phyloP scores from a whole-genome alignment of 2,113 vertebrate genomes.

The Brachypteracias leptosomus region DNA sequence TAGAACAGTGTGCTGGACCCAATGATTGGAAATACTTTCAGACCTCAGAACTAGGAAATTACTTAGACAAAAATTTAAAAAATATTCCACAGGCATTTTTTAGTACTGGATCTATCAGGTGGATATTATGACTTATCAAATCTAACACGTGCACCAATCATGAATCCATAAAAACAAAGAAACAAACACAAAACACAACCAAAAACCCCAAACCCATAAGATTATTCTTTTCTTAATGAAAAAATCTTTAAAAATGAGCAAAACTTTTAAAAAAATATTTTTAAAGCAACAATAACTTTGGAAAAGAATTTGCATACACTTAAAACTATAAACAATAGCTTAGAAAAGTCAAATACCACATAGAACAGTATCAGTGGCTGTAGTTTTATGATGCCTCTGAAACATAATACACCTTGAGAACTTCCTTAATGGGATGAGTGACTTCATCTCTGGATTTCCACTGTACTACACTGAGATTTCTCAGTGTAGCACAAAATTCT shows the following conservation, averaged over 20 bases:
- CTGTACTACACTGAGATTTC: background rate
- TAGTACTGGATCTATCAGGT: background rate
- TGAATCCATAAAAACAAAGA: background rate
- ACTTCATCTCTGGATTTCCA: background rate
- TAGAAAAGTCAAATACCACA: background rate
- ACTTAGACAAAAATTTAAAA: background rate
- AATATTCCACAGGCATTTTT: background rate
- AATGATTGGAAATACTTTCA: background rate
- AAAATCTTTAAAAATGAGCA: background rate
- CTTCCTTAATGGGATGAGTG: background rate
- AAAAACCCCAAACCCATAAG: too few species aligned
- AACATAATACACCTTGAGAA: background rate
- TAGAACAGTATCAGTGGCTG: background rate
- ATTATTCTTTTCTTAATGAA: background rate
- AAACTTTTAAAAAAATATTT: background rate
- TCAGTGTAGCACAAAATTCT: background rate
- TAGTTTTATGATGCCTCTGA: background rate
- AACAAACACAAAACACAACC: too few species aligned
- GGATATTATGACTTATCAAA: background rate
- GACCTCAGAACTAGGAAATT: background rate
- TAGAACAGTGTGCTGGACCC: background rate
- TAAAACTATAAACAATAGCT: background rate
- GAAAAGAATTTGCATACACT: background rate
- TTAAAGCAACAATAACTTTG: background rate
- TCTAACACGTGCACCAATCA: background rate